Evolutionary conservation across 2,113 vertebrate species (phyloP).

Genomic region (Accipiter virgatus): DNA sequence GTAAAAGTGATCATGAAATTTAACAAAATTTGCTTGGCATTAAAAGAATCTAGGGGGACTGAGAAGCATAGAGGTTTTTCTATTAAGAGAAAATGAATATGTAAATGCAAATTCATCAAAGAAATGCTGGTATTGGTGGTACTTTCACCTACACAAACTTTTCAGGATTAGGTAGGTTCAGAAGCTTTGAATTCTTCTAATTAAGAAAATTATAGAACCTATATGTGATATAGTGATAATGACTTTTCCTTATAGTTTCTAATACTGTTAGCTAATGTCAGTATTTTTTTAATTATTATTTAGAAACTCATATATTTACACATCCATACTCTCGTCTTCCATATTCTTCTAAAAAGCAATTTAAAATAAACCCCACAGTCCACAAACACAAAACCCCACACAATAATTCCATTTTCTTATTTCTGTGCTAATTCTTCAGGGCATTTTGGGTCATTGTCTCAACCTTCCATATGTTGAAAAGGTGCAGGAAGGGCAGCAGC

Average conservation of each 20-base stretch:
- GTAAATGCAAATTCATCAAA: not conserved
- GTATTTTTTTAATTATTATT: not conserved
- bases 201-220: not conserved
- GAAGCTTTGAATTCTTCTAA: not conserved
- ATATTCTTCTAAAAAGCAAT: not conserved
- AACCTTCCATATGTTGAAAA: constrained; percentile 44
- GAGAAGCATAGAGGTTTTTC: not conserved
- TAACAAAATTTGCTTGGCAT: not conserved
- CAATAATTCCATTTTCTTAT: not conserved
- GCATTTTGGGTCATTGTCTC: constrained; percentile 28
- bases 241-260: not conserved
- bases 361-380: not conserved
- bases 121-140: not conserved
- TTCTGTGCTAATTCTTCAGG: not conserved
- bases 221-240: not conserved
- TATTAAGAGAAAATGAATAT: not conserved
- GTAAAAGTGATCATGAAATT: not conserved
- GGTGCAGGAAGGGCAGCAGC: constrained; percentile 49
- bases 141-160: not conserved
- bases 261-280: not conserved
- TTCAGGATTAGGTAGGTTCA: not conserved
- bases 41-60: not conserved
- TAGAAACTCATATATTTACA: not conserved
- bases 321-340: not conserved
- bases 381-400: no score